Evolutionary conservation across 23 tunicate species (phyloP).

Genomic region (Ciona savignyi): DNA sequence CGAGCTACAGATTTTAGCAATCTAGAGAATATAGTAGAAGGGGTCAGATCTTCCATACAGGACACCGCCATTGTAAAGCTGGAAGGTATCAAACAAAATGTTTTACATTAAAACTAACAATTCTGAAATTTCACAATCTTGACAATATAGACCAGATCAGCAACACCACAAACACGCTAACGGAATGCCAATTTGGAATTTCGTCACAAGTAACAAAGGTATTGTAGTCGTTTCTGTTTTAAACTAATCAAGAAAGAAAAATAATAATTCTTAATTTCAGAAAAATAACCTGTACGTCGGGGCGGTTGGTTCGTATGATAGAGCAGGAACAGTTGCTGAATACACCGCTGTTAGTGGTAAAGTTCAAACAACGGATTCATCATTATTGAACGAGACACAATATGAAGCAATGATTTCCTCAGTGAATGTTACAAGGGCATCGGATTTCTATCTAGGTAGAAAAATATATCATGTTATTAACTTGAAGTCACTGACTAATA

Average conservation of each 20-base stretch:
- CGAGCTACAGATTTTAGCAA: constrained; percentile 13
- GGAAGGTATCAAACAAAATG: constrained; percentile 11
- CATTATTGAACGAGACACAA: constrained; percentile 4
- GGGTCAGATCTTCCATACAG: constrained; percentile 6
- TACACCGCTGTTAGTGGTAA: neutral
- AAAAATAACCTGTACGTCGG: constrained; percentile 20
- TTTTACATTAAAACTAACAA: neutral
- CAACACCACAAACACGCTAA: constrained; percentile 14
- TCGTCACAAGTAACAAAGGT: constrained; percentile 1
- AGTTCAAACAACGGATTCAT: neutral
- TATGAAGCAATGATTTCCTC: neutral
- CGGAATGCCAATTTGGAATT: constrained; percentile 26
- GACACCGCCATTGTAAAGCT: constrained; percentile 10
- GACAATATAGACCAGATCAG: neutral
- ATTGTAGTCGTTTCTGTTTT: neutral
- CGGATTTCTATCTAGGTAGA: constrained; percentile 10
- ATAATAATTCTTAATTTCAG: neutral
- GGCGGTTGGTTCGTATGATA: constrained; percentile 47
- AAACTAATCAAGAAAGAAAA: neutral
- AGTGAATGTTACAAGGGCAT: neutral
- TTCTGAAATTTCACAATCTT: neutral
- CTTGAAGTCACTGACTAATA: neutral
- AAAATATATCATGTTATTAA: neutral
- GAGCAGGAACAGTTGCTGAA: constrained; percentile 21
- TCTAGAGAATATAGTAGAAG: constrained; percentile 5